Evolutionary conservation across 2,113 vertebrate genomes (phyloP).

Genomic region (Aplodontia rufa): DNA sequence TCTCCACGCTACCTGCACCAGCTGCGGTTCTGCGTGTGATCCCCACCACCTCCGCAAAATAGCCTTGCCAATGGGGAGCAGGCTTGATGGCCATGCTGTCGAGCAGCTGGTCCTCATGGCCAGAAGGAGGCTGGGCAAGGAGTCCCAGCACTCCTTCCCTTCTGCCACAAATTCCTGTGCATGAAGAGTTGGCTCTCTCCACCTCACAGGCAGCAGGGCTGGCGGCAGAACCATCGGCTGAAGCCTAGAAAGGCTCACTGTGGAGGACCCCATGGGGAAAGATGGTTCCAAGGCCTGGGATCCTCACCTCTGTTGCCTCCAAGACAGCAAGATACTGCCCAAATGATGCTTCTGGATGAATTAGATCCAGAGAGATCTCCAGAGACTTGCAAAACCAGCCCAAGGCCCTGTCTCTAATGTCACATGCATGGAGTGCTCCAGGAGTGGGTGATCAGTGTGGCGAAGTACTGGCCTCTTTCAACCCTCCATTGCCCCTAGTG

Average conservation of each 20-base stretch:
- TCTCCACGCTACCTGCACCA: neutral
- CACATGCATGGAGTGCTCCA: rapidly evolving
- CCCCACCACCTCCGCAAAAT: no score
- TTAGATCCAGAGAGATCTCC: neutral
- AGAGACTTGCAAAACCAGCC: neutral
- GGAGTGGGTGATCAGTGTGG: neutral
- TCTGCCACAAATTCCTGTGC: neutral
- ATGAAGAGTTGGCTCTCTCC: neutral
- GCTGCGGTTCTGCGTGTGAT: neutral
- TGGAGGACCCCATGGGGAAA: neutral
- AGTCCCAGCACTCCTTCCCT: neutral
- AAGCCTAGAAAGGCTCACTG: neutral
- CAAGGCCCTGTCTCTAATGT: no score
- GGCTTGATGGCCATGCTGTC: neutral
- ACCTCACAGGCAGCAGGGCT: rapidly evolving
- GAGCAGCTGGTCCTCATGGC: neutral
- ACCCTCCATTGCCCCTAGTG: rapidly evolving
- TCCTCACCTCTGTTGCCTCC: neutral
- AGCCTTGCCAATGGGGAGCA: neutral
- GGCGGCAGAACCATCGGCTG: neutral
- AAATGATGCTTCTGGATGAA: neutral
- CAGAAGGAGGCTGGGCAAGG: neutral
- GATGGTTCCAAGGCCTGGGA: neutral
- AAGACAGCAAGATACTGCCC: neutral
- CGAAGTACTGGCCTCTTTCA: neutral